Evolutionary conservation across 2,113 vertebrate genomes (phyloP).

Genomic region (Furnarius figulus): DNA sequence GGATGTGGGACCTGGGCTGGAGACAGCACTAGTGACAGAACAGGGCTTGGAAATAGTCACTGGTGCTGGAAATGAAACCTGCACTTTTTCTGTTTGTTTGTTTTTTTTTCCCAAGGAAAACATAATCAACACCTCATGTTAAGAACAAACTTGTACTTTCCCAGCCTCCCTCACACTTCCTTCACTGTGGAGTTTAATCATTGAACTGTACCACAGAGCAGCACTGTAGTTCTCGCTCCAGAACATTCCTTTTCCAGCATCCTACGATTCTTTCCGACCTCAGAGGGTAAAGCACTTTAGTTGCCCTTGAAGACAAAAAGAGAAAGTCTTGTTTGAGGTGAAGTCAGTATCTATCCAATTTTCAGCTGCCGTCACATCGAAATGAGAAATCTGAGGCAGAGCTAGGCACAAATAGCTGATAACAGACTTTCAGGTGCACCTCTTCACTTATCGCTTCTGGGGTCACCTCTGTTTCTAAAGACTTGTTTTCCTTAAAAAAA

Average conservation of each 20-base stretch:
- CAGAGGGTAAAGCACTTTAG: constrained; percentile 43
- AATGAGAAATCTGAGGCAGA: constrained; percentile 81
- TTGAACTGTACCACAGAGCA: not conserved
- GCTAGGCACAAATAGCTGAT: constrained; percentile 75
- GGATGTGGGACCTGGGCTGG: accelerated
- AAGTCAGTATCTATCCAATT: constrained; percentile 79
- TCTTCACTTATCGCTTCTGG: constrained; percentile 72
- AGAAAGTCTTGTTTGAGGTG: constrained; percentile 70
- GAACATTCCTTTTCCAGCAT: not conserved
- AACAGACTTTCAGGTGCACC: constrained; percentile 75
- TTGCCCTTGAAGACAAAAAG: constrained; percentile 71
- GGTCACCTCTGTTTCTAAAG: constrained; percentile 80
- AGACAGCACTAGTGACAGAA: not conserved
- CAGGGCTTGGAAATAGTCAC: not conserved
- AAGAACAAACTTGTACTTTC: not conserved
- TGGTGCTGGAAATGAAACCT: not conserved
- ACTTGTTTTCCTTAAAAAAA: constrained; percentile 76
- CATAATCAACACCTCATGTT: not conserved
- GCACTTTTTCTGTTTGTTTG: no score
- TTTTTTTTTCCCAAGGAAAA: not conserved
- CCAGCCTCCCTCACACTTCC: not conserved
- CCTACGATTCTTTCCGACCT: constrained; percentile 21
- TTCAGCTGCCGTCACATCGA: constrained; percentile 76
- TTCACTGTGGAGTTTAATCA: not conserved
- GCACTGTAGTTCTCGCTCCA: not conserved